These are phyloP conservation scores for Euplagia quadripunctaria DNA, from an alignment of 2,888 invertebrate species.

Conservation along the genomic window DNA sequence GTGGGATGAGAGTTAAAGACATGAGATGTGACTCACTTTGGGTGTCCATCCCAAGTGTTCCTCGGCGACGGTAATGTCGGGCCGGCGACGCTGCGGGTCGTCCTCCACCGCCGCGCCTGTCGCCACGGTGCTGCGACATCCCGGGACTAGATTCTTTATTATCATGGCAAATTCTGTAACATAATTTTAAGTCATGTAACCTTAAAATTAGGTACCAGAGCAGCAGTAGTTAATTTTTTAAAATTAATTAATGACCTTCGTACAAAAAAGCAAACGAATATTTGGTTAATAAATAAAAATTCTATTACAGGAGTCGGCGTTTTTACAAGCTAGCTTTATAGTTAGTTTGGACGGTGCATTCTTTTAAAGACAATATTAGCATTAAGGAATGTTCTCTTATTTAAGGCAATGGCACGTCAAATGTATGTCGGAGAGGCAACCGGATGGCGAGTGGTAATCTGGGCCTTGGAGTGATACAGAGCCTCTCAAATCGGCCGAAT, in stretches of 20 bases:
- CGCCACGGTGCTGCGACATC: conserved; percentile 94
- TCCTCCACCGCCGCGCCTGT: conserved; percentile 96
- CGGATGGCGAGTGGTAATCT: too few species aligned
- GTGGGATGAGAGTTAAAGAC: background rate
- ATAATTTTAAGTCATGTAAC: background rate
- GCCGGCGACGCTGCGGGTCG: conserved; percentile 97
- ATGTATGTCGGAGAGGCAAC: too few species aligned
- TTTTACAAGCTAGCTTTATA: background rate
- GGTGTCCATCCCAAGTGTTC: conserved; percentile 96
- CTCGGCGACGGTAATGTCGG: conserved; percentile 96
- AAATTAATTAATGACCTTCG: too few species aligned
- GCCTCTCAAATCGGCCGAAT: too few species aligned
- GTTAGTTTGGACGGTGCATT: too few species aligned
- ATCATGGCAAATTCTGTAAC: conserved; percentile 94
- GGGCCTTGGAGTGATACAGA: too few species aligned
- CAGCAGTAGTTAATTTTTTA: too few species aligned
- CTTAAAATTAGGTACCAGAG: too few species aligned
- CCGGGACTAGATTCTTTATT: conserved; percentile 93
- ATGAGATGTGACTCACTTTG: conserved; percentile 85
- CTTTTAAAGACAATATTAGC: too few species aligned
- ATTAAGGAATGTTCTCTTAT: too few species aligned
- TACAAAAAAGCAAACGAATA: too few species aligned
- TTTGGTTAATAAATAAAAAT: background rate
- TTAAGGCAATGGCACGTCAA: too few species aligned
- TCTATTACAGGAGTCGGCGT: background rate